Percentiles rank a stretch among this genome's conserved stretches.
Conservation (phyloP, 1,140 invertebrate genomes). For the Brachionus sp. region DNA sequence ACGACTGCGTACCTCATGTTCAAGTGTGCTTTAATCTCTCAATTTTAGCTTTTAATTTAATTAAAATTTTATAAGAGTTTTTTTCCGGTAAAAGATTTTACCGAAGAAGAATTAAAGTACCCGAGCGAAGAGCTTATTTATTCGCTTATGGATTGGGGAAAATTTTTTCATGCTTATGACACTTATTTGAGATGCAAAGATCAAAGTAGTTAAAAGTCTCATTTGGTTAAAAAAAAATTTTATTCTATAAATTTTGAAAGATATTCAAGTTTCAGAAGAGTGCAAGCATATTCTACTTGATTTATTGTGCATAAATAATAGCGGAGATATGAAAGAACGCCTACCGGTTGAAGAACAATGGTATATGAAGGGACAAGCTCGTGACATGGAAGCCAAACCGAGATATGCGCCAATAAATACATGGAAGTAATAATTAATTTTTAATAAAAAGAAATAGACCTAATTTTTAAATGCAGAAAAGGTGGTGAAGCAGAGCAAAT, state of each 20-base stretch:
- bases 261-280: conserved; percentile 29
- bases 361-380: neutral
- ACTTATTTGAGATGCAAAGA: conserved; percentile 25
- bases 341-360: neutral
- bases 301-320: conserved; percentile 26
- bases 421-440: conserved; percentile 7
- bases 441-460: neutral
- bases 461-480: neutral
- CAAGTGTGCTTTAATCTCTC: neutral
- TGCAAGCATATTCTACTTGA: conserved; percentile 26
- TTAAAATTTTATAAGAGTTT: neutral
- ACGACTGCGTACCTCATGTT: conserved; percentile 7
- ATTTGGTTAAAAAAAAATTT: neutral
- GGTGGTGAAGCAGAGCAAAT: conserved; percentile 18
- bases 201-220: neutral
- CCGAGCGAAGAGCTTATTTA: conserved; percentile 27
- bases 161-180: conserved; percentile 22
- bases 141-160: conserved; percentile 38
- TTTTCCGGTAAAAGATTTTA: conserved; percentile 40
- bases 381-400: neutral
- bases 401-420: neutral
- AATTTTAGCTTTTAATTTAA: neutral
- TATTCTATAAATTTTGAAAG: neutral
- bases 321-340: neutral
- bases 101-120: conserved; percentile 42